Conservation (phyloP, 1,140 invertebrate genomes). For the Akabosia matsudoensis region DNA sequence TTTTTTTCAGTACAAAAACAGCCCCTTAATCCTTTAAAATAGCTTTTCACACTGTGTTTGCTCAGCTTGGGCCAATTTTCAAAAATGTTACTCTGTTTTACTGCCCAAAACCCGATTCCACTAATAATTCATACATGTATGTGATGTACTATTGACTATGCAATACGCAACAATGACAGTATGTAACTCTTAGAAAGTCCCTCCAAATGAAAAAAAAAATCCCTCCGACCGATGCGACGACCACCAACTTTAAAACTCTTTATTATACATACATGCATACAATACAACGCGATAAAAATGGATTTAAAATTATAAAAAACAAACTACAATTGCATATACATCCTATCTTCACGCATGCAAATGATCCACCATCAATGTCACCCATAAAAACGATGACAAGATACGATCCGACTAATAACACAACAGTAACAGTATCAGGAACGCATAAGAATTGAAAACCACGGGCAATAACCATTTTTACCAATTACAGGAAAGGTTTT, state of each 20-base stretch:
- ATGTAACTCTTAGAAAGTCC: too few species aligned
- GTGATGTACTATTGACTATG: too few species aligned
- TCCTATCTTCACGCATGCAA: background rate
- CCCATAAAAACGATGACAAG: conserved; percentile 1
- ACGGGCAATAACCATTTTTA: conserved; percentile 11
- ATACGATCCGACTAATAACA: background rate
- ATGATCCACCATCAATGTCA: background rate
- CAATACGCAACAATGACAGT: too few species aligned
- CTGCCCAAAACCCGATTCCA: too few species aligned
- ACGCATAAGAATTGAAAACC: too few species aligned
- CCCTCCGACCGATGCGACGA: background rate
- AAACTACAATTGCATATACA: background rate
- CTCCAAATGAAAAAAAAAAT: too few species aligned
- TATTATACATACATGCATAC: background rate
- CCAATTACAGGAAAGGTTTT: background rate
- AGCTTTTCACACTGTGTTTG: conserved; percentile 13
- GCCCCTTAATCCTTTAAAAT: conserved; percentile 2
- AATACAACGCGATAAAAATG: background rate
- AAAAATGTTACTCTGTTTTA: too few species aligned
- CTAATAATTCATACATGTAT: too few species aligned
- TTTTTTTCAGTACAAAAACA: background rate
- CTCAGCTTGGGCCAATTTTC: conserved; percentile 8
- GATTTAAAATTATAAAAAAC: background rate
- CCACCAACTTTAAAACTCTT: background rate
- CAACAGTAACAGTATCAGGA: too few species aligned